Evolutionary conservation across 1,140 invertebrate genomes (phyloP), one percentile per base, ranked within the genome.

Genomic region (Drosophila repletoides): DNA sequence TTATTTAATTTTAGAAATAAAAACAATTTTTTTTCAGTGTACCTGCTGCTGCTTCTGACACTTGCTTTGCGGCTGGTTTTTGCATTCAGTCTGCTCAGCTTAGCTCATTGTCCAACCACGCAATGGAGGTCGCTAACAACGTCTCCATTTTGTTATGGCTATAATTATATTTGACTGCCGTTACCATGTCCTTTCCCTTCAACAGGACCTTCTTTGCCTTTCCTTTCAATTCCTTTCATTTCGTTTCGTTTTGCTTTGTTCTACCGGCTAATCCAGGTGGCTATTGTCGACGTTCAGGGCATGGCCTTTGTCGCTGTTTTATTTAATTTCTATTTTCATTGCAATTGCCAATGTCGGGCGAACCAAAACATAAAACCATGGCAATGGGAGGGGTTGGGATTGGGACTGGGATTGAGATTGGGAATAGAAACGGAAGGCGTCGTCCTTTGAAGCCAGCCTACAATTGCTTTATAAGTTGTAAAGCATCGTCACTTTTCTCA

Each of bases 131-230:
- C 24, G 31, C 56, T 69, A 56, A 64, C 69, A 86, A 79, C 72
- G 75, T 84, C 79, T 80, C 61, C 75, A 75, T 84, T 84, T 80
- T 80, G 79, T 79, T 71, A 72, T 55, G 61, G 72, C 67, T 58
- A 86, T 84, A 84, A 84, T 84, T 84, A 84, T 86, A 84, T 84
- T 84, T 84, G 75, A 80, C 80, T 84, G 76, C 61, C 80, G 72
- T 75, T 75, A 68, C 67, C 58, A 33, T 56, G 73, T 74, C 51
- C 64, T 55, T 45, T 51, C 15, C 22, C n/a, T 19, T 9, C 49
- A n/a, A 7, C 28, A 31, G n/a, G n/a, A n/a, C n/a, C n/a, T n/a
- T n/a, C n/a, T n/a, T n/a, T n/a, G n/a, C n/a, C n/a, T n/a, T n/a
- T n/a, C n/a, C n/a, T n/a, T n/a, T n/a, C n/a, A n/a, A n/a, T n/a